A percentile compares a stretch with the other conserved stretches of the same genome.
These are phyloP conservation scores for Coecobrya sp. DNA, from an alignment of 2,888 invertebrate species.

Conservation along the genomic window DNA sequence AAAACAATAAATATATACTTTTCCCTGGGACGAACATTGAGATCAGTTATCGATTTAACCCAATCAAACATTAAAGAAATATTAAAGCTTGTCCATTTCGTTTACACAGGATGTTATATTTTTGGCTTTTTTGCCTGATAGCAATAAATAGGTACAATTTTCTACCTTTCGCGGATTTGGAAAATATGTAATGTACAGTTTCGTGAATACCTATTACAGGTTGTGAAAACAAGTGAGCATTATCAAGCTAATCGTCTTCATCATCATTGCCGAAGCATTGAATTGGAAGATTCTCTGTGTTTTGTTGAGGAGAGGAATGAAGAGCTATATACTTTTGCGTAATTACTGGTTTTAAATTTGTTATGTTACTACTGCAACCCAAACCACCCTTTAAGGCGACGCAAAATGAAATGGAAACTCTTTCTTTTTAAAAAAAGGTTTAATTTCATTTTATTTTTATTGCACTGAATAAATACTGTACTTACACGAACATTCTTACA, in stretches of 20 bases:
- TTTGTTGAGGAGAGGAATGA: not conserved
- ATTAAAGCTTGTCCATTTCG: not conserved
- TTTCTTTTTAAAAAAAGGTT: constrained; percentile 34
- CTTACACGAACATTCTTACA: constrained; percentile 7
- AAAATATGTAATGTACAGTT: not conserved
- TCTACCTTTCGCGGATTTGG: constrained; percentile 14
- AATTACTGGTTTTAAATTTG: constrained; percentile 62
- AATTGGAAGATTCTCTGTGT: constrained; percentile 21
- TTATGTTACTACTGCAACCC: constrained; percentile 30
- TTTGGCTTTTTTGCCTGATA: not conserved
- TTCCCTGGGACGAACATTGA: not conserved
- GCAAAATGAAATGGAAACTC: constrained; percentile 46
- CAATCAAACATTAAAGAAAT: not conserved
- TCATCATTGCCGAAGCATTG: not conserved
- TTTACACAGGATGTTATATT: not conserved
- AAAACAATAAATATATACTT: not conserved
- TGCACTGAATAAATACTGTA: constrained; percentile 48
- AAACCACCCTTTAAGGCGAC: not conserved
- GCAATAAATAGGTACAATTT: not conserved
- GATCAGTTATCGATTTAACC: constrained; percentile 19
- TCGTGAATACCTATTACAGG: constrained; percentile 4
- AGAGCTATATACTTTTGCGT: constrained; percentile 30
- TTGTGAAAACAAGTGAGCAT: not conserved
- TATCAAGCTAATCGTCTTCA: not conserved
- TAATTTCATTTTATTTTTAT: constrained; percentile 57